These are phyloP conservation scores for Chiloscyllium plagiosum DNA, from an alignment of 2,113 vertebrate species.

Conservation along the genomic window DNA sequence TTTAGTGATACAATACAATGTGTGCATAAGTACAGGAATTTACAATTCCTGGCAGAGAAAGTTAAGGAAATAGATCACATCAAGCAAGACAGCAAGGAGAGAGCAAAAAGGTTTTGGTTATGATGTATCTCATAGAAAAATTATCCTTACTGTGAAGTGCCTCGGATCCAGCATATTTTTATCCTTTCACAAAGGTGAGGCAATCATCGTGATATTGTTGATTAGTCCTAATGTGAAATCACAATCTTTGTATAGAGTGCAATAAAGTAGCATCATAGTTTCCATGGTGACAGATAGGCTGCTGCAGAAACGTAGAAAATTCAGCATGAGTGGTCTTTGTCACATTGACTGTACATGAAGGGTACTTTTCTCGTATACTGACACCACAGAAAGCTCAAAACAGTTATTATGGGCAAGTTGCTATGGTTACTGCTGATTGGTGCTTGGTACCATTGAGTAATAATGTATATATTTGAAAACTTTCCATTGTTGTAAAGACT, in stretches of 20 bases:
- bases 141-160: background rate
- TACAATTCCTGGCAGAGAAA: background rate
- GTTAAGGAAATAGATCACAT: background rate
- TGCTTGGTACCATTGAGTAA: background rate
- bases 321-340: background rate
- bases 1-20: background rate
- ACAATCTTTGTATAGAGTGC: background rate
- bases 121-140: background rate
- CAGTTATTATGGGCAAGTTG: background rate
- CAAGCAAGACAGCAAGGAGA: background rate
- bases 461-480: background rate
- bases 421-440: background rate
- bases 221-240: background rate
- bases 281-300: background rate
- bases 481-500: background rate
- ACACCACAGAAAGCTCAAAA: background rate
- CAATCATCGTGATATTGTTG: background rate
- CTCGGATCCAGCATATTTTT: background rate
- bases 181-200: background rate
- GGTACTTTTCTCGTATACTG: background rate
- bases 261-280: background rate
- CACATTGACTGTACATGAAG: background rate
- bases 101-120: background rate
- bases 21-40: background rate
- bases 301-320: background rate